Conservation (phyloP, 2,113 vertebrate genomes). For the Sorex araneus region DNA sequence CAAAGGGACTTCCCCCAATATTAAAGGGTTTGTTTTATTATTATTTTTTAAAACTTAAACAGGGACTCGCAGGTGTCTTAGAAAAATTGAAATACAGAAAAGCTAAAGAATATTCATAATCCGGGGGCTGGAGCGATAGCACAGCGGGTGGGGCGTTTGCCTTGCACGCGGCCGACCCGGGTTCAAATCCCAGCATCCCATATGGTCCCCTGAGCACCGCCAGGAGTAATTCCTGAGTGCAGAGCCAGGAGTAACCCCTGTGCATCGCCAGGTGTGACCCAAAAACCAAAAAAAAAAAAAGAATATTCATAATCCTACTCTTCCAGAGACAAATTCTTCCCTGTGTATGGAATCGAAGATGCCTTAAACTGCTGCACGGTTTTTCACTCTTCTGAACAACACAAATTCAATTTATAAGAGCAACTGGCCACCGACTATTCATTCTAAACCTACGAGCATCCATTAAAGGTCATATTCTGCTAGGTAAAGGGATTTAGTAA, state of each 20-base stretch:
- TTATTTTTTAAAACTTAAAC: conserved; percentile 44
- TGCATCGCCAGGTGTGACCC: too few species aligned
- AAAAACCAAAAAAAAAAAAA: too few species aligned
- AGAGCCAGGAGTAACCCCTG: too few species aligned
- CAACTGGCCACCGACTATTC: conserved; percentile 29
- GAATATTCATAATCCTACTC: conserved; percentile 9
- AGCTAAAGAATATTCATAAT: conserved; percentile 35
- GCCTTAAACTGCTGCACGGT: background rate
- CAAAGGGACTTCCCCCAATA: too few species aligned
- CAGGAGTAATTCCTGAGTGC: too few species aligned
- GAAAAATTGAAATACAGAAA: conserved; percentile 32
- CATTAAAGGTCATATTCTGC: conserved; percentile 28
- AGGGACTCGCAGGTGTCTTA: conserved; percentile 15
- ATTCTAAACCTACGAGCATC: background rate
- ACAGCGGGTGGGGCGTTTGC: too few species aligned
- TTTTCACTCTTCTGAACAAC: conserved; percentile 47
- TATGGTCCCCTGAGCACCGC: too few species aligned
- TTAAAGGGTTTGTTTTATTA: background rate
- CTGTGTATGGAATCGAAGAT: background rate
- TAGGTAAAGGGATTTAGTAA: background rate
- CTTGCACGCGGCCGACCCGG: too few species aligned
- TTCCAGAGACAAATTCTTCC: conserved; percentile 47
- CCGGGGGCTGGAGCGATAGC: too few species aligned
- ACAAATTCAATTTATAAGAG: conserved; percentile 44
- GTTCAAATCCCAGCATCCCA: too few species aligned